Conservation (phyloP, 2,888 invertebrate species). For the Drosophila picticornis region DNA sequence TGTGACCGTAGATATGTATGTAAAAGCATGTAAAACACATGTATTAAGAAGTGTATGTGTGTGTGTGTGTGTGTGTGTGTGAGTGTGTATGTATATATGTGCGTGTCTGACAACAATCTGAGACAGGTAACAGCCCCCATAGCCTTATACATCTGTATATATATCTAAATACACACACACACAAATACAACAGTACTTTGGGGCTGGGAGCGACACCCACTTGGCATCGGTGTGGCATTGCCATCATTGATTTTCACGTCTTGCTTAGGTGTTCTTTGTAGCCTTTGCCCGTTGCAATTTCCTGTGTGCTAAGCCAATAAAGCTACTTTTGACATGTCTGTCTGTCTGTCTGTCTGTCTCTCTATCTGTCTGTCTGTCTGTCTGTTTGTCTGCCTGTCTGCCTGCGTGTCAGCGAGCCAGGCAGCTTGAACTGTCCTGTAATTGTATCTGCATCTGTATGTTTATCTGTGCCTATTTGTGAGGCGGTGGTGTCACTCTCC, state of each 20-base stretch:
- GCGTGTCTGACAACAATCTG: constrained; percentile 52
- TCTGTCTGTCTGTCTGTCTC: constrained; percentile 27
- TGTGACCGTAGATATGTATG: constrained; percentile 25
- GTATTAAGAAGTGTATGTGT: not conserved
- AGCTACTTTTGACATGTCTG: constrained; percentile 69
- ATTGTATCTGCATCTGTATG: constrained; percentile 43
- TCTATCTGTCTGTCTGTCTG: constrained; percentile 33
- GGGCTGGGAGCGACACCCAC: constrained; percentile 6
- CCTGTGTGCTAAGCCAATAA: constrained; percentile 73
- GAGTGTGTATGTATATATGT: not conserved
- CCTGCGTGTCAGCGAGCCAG: not conserved
- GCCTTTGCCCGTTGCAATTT: constrained; percentile 48
- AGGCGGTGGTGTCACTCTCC: constrained; percentile 7
- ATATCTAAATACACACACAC: constrained; percentile 1
- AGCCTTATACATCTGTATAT: constrained; percentile 2
- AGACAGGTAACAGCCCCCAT: constrained; percentile 44
- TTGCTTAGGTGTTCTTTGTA: constrained; percentile 15
- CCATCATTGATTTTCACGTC: constrained; percentile 61
- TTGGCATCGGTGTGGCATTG: constrained; percentile 23
- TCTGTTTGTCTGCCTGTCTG: constrained; percentile 32
- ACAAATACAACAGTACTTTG: constrained; percentile 5
- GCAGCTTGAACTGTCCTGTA: constrained; percentile 46
- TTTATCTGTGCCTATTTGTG: constrained; percentile 1
- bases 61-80: not conserved
- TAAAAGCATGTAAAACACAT: constrained; percentile 6